Evolutionary conservation across 2,113 vertebrate species (phyloP).

Genomic region (Anhinga anhinga): DNA sequence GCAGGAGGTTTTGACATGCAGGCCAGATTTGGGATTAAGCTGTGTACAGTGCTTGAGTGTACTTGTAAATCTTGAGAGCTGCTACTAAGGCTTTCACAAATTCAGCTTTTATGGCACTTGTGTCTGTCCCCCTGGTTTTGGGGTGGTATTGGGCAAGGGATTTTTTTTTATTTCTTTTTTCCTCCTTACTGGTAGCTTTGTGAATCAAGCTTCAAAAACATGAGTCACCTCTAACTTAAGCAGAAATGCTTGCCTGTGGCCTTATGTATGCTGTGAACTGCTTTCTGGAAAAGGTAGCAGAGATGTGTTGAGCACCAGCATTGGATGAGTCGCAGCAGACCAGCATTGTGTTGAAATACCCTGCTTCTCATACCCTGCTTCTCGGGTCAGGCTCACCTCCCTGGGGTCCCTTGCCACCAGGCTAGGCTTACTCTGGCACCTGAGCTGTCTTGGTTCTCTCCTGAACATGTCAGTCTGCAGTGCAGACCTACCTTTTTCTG

Average conservation of each 20-base stretch:
- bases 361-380: not conserved
- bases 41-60: not conserved
- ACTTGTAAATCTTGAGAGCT: not conserved
- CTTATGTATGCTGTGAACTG: not conserved
- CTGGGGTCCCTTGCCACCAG: fast-evolving
- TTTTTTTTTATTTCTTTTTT: not conserved
- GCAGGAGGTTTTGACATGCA: not conserved
- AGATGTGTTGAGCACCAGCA: not conserved
- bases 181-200: not conserved
- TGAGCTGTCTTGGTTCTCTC: not conserved
- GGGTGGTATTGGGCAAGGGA: not conserved
- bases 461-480: fast-evolving
- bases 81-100: not conserved
- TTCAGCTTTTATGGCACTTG: not conserved
- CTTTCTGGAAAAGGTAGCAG: not conserved
- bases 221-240: fast-evolving
- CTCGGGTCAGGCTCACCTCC: not conserved
- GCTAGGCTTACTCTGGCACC: not conserved
- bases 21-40: not conserved
- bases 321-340: fast-evolving
- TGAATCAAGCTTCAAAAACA: not conserved
- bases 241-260: not conserved
- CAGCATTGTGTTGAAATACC: not conserved
- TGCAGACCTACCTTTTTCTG: not conserved
- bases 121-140: not conserved